phyloP scores from a whole-genome alignment of 2,113 vertebrate species.

The Triplophysa rosa region DNA sequence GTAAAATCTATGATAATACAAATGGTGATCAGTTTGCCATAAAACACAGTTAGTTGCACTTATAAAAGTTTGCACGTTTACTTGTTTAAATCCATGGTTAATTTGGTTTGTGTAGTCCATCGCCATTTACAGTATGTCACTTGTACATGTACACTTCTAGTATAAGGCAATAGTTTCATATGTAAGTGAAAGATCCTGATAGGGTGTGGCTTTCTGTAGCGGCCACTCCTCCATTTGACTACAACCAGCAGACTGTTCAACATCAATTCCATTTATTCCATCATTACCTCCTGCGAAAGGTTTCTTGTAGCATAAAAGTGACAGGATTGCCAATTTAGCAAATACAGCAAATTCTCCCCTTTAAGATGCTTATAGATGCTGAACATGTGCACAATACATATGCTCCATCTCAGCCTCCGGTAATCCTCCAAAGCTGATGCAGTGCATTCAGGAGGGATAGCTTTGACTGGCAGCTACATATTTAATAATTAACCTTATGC shows the following conservation, averaged over 20 bases:
- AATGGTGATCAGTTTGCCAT: too few relatives aligned
- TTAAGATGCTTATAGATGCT: conserved; percentile 15
- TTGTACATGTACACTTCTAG: too few relatives aligned
- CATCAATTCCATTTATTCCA: neutral
- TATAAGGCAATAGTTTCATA: too few relatives aligned
- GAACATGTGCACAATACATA: neutral
- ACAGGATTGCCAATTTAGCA: conserved; percentile 9
- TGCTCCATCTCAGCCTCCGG: conserved; percentile 24
- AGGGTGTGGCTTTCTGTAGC: too few relatives aligned
- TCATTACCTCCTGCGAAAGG: conserved; percentile 7
- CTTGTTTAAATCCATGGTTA: too few relatives aligned
- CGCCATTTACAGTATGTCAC: too few relatives aligned
- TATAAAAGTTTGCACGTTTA: too few relatives aligned
- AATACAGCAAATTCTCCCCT: conserved; percentile 1
- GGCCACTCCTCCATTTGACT: neutral
- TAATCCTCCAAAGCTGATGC: conserved; percentile 41
- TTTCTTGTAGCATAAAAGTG: neutral
- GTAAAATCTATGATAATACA: too few relatives aligned
- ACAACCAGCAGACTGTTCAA: neutral
- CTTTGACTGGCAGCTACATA: conserved; percentile 72
- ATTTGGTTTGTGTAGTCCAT: too few relatives aligned
- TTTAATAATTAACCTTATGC: conserved; percentile 69
- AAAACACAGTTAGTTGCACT: too few relatives aligned
- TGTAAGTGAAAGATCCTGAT: too few relatives aligned
- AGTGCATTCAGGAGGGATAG: conserved; percentile 59